phyloP scores from a whole-genome alignment of 2,888 invertebrate species.

The Trissonchulus latispiculum region DNA sequence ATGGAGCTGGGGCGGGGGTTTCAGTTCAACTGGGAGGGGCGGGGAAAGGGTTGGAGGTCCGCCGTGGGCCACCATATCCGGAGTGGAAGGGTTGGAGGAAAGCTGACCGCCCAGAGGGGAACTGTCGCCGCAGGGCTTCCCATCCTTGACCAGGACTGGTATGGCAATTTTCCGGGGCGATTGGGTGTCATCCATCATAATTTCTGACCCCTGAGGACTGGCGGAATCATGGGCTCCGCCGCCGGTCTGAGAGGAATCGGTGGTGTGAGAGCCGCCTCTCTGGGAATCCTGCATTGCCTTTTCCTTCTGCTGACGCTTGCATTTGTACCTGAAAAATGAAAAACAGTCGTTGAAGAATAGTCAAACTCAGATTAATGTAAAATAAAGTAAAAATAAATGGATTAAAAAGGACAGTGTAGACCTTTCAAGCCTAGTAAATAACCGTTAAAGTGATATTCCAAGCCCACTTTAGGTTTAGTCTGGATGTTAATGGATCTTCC shows the following conservation, averaged over 20 bases:
- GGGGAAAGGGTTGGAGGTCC: conserved; percentile 13
- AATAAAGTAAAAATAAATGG: too few species aligned
- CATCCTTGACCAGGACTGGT: conserved; percentile 88
- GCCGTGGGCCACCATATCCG: conserved; percentile 38
- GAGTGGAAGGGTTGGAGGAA: conserved; percentile 30
- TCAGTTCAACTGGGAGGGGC: conserved; percentile 22
- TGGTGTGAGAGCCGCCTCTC: not conserved
- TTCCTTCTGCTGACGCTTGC: conserved; percentile 95
- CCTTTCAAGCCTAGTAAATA: too few species aligned
- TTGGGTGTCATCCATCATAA: not conserved
- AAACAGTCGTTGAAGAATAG: too few species aligned
- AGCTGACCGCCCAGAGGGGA: conserved; percentile 35
- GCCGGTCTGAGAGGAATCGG: not conserved
- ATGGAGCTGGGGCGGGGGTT: conserved; percentile 22
- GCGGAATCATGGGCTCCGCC: conserved; percentile 55
- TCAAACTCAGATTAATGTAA: too few species aligned
- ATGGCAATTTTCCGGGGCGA: conserved; percentile 88
- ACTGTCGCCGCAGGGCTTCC: conserved; percentile 58
- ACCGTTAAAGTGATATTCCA: too few species aligned
- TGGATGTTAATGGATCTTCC: too few species aligned
- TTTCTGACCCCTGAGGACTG: conserved; percentile 31
- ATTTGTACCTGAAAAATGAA: conserved; percentile 88
- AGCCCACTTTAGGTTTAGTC: too few species aligned
- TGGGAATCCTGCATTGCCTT: conserved; percentile 78
- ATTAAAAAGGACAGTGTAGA: too few species aligned